Evolutionary conservation across 2,888 invertebrate species (phyloP).

Genomic region (Pachydiplax longipennis): DNA sequence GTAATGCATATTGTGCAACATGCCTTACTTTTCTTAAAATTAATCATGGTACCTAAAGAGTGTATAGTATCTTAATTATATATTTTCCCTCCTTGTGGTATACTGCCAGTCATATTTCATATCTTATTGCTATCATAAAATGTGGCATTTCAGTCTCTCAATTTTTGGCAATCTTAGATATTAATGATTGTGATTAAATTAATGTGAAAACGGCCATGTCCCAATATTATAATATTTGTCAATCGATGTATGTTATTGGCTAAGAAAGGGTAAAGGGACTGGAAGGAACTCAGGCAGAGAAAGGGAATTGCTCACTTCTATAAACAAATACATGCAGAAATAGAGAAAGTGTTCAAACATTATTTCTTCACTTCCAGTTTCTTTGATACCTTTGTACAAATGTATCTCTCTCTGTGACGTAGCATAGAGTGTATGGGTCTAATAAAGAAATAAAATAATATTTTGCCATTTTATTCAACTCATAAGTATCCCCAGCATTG

Average conservation of each 20-base stretch:
- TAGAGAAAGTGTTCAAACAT: constrained; percentile 41
- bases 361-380: constrained; percentile 43
- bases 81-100: not conserved
- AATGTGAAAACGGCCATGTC: constrained; percentile 23
- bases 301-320: constrained; percentile 43
- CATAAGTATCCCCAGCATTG: too few relatives aligned
- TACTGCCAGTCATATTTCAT: constrained; percentile 34
- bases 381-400: constrained; percentile 44
- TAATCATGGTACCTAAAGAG: constrained; percentile 13
- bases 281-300: constrained; percentile 38
- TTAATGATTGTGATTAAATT: constrained; percentile 39
- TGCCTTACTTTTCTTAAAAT: not conserved
- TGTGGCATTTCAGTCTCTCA: constrained; percentile 38
- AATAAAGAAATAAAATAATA: constrained; percentile 21
- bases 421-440: constrained; percentile 34
- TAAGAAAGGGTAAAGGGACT: constrained; percentile 39
- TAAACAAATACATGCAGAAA: constrained; percentile 23
- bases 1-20: not conserved
- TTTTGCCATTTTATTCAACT: too few relatives aligned
- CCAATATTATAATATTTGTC: constrained; percentile 41
- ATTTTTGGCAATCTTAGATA: constrained; percentile 41
- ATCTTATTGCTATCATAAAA: constrained; percentile 35
- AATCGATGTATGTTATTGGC: constrained; percentile 38
- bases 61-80: constrained; percentile 16
- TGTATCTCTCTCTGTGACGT: constrained; percentile 41